Evolutionary conservation across 2,113 vertebrate species (phyloP).

Genomic region (Gobius niger): DNA sequence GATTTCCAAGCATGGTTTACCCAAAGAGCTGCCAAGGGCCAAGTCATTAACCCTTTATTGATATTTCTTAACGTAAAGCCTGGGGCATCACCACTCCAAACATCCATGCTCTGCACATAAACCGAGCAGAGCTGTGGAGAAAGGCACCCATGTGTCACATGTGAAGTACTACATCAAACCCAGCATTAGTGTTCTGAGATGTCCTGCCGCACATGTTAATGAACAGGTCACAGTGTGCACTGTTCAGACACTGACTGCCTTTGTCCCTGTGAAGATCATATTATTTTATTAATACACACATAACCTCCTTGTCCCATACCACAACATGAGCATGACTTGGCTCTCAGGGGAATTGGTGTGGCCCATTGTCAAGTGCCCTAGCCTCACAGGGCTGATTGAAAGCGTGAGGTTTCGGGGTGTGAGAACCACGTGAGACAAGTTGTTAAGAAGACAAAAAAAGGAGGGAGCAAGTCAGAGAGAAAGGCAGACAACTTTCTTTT

Average conservation of each 20-base stretch:
- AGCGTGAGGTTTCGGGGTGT: slow-evolving; percentile 69
- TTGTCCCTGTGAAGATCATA: slow-evolving; percentile 46
- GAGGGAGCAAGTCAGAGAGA: slow-evolving; percentile 50
- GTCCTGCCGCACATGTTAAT: background rate
- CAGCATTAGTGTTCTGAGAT: slow-evolving; percentile 1
- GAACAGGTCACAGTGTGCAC: slow-evolving; percentile 19
- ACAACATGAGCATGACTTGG: slow-evolving; percentile 55
- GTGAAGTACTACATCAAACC: slow-evolving; percentile 32
- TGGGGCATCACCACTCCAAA: slow-evolving; percentile 53
- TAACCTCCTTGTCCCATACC: slow-evolving; percentile 59
- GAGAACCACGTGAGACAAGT: slow-evolving; percentile 70
- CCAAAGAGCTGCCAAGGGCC: slow-evolving; percentile 49
- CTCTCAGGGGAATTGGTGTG: slow-evolving; percentile 52
- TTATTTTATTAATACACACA: slow-evolving; percentile 61
- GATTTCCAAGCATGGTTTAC: slow-evolving; percentile 55
- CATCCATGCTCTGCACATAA: slow-evolving; percentile 41
- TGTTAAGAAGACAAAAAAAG: slow-evolving; percentile 68
- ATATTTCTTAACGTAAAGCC: slow-evolving; percentile 50
- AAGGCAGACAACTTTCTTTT: slow-evolving; percentile 63
- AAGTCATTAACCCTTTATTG: slow-evolving; percentile 72
- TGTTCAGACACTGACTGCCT: slow-evolving; percentile 7
- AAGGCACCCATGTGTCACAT: slow-evolving; percentile 39
- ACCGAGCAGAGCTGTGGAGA: slow-evolving; percentile 32
- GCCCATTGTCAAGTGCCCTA: slow-evolving; percentile 56
- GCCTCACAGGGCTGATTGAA: slow-evolving; percentile 66